Conservation (phyloP, 2,888 invertebrate genomes). For the Griposia aprilina region DNA sequence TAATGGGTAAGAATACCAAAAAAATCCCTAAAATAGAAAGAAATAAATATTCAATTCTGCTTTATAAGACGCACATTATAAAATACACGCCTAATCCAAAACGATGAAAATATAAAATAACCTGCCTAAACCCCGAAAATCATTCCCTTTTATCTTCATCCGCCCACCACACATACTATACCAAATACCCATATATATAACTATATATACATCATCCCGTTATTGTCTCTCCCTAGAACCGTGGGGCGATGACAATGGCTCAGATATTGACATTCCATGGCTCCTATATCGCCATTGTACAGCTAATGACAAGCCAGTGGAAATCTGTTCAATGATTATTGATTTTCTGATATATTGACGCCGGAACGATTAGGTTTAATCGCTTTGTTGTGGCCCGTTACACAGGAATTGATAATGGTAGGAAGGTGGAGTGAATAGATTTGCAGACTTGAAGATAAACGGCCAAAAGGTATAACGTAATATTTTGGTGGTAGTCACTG, state of each 20-base stretch:
- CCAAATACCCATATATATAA: conserved; percentile 23
- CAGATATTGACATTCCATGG: conserved; percentile 87
- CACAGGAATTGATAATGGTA: background rate
- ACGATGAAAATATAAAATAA: background rate
- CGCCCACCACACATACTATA: conserved; percentile 1
- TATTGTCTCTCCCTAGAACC: conserved; percentile 68
- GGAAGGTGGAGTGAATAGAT: background rate
- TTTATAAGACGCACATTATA: too few species aligned
- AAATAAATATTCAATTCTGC: background rate
- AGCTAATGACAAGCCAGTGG: conserved; percentile 85
- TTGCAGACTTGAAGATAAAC: background rate
- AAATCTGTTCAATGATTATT: conserved; percentile 80
- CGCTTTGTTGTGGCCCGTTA: conserved; percentile 27
- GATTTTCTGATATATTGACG: conserved; percentile 73
- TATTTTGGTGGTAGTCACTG: background rate
- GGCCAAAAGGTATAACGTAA: background rate
- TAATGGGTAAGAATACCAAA: background rate
- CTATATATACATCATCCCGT: conserved; percentile 66
- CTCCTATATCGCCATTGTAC: conserved; percentile 81
- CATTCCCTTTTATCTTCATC: conserved; percentile 24
- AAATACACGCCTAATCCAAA: background rate
- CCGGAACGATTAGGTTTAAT: conserved; percentile 48
- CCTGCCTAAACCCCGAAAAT: conserved; percentile 17
- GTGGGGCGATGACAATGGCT: conserved; percentile 78
- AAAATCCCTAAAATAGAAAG: background rate